Evolutionary conservation across 2,113 vertebrate genomes (phyloP).

Genomic region (Micronycteris hirsuta): DNA sequence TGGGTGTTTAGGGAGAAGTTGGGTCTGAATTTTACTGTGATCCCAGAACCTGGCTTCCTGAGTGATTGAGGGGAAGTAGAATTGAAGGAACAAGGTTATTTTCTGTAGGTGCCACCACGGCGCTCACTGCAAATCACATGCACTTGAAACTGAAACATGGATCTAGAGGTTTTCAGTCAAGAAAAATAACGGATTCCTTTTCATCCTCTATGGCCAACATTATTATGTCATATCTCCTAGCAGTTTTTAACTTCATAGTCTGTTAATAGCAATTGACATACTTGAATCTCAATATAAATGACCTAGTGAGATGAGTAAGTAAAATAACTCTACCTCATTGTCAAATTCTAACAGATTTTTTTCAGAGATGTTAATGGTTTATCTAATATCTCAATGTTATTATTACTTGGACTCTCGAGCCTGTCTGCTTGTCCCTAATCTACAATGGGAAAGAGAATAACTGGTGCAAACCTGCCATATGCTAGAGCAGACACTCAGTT

Average conservation of each 20-base stretch:
- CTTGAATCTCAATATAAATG: background rate
- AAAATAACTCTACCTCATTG: background rate
- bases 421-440: background rate
- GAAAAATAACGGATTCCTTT: background rate
- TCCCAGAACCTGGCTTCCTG: background rate
- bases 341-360: background rate
- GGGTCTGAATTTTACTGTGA: background rate
- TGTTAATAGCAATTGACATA: background rate
- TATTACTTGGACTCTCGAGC: background rate
- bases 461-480: no score
- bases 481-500: background rate
- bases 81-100: background rate
- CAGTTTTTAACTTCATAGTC: background rate
- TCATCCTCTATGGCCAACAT: background rate
- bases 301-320: background rate
- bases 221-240: background rate
- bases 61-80: background rate
- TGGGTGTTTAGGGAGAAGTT: background rate
- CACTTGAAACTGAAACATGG: background rate
- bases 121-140: background rate
- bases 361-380: background rate
- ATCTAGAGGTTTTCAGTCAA: background rate
- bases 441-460: background rate
- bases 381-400: background rate
- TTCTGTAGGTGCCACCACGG: background rate